Evolutionary conservation across 2,888 invertebrate species (phyloP), one percentile per base, ranked within the genome.

Genomic region (Hipparchia sbordonii): DNA sequence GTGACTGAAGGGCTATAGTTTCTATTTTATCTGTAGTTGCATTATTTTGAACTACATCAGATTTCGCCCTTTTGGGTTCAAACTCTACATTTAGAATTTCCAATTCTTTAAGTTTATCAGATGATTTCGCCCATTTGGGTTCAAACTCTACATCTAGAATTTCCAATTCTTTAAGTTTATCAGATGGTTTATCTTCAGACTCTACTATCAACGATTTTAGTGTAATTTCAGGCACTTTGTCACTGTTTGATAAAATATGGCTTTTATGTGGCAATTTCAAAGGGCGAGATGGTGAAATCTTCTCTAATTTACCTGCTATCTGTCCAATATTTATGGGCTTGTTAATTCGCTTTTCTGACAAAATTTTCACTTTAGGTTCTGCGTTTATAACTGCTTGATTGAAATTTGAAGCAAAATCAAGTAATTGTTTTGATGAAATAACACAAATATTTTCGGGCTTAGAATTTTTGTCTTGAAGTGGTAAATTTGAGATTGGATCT

Each of bases 301-400:
- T 82, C 74, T 87, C 80, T 59, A 91, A 80, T 71, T 83, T 81
- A 10, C 85, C 85, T 59, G 75, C 77, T 5, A 88, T 52, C 8
- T 10, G 23, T 23, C 51, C 12, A 65, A 65, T 39, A 33, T 81
- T 70, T 7, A 89, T 71, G 23, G 88, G 88, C 23, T 84, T 77
- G 33, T 79, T 80, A 63, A 92, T 85, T 74, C 82, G 88, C 77
- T 88, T 85, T 77, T 91, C 88, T 56, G 91, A 91, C 79, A 92
- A 76, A 71, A 93, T 92, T 77, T 78, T 85, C 7, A 92, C 82
- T 81, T 82, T 87, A 60, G 84, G 82, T 63, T 79, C 78, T 71
- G 72, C 77, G 57, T 72, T 75, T 39, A 71, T 10, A 10, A 51
- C 10, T 1, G 1, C 10, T 39, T 57, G 23, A 13, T 23, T 39